These are phyloP conservation scores for Cephus pygmeus DNA, from an alignment of 2,888 invertebrate species.

Conservation along the genomic window DNA sequence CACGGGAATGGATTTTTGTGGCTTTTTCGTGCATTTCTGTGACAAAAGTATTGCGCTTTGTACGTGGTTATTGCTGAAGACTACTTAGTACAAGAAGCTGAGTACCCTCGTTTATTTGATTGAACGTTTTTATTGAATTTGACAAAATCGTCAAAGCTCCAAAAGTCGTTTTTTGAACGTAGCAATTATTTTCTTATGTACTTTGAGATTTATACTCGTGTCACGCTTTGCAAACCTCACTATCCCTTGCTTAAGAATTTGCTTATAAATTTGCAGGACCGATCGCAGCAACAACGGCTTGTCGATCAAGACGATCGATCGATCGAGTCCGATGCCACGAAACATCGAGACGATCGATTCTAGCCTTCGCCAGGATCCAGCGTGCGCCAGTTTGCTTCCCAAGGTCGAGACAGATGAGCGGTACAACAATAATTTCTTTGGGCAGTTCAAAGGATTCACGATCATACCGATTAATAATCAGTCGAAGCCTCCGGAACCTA, in stretches of 20 bases:
- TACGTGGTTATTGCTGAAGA: neutral
- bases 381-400: constrained; percentile 60
- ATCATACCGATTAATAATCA: constrained; percentile 74
- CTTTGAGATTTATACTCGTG: neutral
- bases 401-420: constrained; percentile 60
- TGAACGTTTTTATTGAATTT: neutral
- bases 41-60: neutral
- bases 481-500: constrained; percentile 62
- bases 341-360: constrained; percentile 62
- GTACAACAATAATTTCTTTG: constrained; percentile 77
- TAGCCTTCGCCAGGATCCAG: constrained; percentile 59
- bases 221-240: constrained; percentile 8
- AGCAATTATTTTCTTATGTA: neutral
- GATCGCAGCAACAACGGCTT: constrained; percentile 50
- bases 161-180: neutral
- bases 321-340: constrained; percentile 51
- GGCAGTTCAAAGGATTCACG: constrained; percentile 88
- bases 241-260: constrained; percentile 3
- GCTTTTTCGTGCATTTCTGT: neutral
- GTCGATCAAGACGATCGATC: constrained; percentile 60
- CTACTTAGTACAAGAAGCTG: neutral
- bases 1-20: neutral
- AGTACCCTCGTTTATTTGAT: neutral
- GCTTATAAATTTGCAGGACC: constrained; percentile 45
- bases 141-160: neutral